Conservation (phyloP, 2,888 invertebrate species). For the Caenorhabditis zanzibari region DNA sequence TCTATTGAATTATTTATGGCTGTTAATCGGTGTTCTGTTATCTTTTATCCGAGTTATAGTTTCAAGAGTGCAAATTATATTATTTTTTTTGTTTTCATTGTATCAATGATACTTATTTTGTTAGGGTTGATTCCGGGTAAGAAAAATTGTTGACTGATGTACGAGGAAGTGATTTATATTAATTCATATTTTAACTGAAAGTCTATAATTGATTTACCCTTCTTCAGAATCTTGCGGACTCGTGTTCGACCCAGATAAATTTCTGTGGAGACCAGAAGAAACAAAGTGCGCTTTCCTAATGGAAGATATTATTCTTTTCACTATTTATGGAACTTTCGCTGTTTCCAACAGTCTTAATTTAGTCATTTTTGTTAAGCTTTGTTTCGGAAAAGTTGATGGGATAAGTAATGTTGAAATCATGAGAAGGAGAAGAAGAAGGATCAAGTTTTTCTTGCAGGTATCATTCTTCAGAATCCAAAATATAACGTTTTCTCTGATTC, state of each 20-base stretch:
- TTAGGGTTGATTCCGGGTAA: slow-evolving; percentile 31
- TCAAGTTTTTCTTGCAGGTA: slow-evolving; percentile 37
- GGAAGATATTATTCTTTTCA: slow-evolving; percentile 28
- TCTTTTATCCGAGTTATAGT: slow-evolving; percentile 27
- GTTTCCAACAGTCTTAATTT: slow-evolving; percentile 38
- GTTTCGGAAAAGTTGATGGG: slow-evolving; percentile 21
- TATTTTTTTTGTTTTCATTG: not conserved
- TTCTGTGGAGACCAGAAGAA: slow-evolving; percentile 38
- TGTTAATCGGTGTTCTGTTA: slow-evolving; percentile 32
- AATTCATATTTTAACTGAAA: too few relatives aligned
- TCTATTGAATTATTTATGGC: slow-evolving; percentile 51
- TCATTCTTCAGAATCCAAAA: too few relatives aligned
- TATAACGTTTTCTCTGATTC: too few relatives aligned
- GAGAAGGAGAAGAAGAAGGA: slow-evolving; percentile 31
- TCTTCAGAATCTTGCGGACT: slow-evolving; percentile 38
- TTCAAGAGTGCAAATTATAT: slow-evolving; percentile 20
- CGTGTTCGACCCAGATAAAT: slow-evolving; percentile 43
- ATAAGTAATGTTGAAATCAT: slow-evolving; percentile 12
- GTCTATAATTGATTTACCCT: not conserved
- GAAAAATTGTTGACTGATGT: not conserved
- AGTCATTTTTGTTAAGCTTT: slow-evolving; percentile 36
- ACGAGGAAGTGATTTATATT: not conserved
- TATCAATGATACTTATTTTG: slow-evolving; percentile 1
- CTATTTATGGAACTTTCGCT: slow-evolving; percentile 9
- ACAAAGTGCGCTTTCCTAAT: slow-evolving; percentile 18